A percentile compares a stretch with the other conserved stretches of the same genome.
phyloP scores from a whole-genome alignment of 2,888 invertebrate species.

The Zhengitettix transpicula region DNA sequence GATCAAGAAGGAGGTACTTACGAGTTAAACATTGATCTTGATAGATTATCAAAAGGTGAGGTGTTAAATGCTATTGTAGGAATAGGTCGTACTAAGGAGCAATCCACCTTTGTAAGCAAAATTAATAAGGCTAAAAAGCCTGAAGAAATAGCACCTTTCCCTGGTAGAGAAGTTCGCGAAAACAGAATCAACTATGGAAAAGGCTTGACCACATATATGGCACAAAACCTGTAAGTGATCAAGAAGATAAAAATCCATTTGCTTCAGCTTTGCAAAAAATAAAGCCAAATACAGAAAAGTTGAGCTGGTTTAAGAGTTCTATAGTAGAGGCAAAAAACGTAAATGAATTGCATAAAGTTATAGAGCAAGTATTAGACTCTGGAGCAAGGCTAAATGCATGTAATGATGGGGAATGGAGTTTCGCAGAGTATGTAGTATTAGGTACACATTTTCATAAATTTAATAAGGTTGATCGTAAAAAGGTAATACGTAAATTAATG shows the following conservation, averaged over 20 bases:
- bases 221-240: not conserved
- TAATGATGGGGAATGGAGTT: too few species aligned
- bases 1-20: not conserved
- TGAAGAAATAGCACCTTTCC: not conserved
- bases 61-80: not conserved
- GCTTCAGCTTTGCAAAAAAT: slow-evolving; percentile 1
- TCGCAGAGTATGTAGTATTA: too few species aligned
- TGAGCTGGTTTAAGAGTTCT: not conserved
- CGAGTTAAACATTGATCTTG: not conserved
- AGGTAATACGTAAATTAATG: slow-evolving; percentile 2
- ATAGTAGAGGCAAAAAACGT: too few species aligned
- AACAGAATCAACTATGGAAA: not conserved
- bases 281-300: not conserved
- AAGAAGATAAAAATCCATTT: not conserved
- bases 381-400: too few species aligned
- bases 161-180: not conserved
- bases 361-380: too few species aligned
- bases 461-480: not conserved
- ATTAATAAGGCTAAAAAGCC: not conserved
- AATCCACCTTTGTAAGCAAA: not conserved
- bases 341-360: too few species aligned
- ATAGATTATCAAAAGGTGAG: not conserved
- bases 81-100: too few species aligned
- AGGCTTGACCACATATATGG: not conserved
- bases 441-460: too few species aligned